A percentile compares a stretch with the other conserved stretches of the same genome.
These are phyloP conservation scores for Mico argentatus DNA, from an alignment of 2,797 vertebrate genomes.

Conservation along the genomic window DNA sequence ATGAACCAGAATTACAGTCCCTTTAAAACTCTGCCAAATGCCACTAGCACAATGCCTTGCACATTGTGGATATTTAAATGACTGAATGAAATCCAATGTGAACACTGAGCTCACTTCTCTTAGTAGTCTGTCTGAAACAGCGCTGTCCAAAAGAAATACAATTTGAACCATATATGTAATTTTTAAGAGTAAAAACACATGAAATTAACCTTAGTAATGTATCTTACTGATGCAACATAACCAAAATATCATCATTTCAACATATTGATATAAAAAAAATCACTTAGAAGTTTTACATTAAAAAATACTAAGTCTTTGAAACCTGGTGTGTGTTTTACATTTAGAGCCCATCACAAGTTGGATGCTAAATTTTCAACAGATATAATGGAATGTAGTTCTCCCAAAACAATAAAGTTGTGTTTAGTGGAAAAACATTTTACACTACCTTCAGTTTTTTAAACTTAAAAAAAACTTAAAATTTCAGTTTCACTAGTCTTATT, in stretches of 20 bases:
- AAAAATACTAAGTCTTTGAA: background rate
- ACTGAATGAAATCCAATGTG: background rate
- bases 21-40: background rate
- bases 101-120: background rate
- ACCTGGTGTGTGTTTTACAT: background rate
- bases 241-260: background rate
- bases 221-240: background rate
- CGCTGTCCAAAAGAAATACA: background rate
- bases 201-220: background rate
- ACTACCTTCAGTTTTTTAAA: background rate
- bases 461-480: conserved; percentile 20
- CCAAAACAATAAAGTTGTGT: background rate
- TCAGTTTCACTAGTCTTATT: background rate
- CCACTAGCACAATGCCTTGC: background rate
- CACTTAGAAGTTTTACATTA: background rate
- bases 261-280: background rate
- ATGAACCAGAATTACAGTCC: background rate
- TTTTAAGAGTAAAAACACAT: background rate
- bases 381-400: background rate
- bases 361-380: conserved; percentile 26
- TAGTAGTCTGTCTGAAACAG: background rate
- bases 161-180: background rate
- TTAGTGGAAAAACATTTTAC: background rate
- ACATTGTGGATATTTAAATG: background rate
- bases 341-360: background rate